Conservation (phyloP, 2,113 vertebrate genomes). For the Hemiscyllium ocellatum region DNA sequence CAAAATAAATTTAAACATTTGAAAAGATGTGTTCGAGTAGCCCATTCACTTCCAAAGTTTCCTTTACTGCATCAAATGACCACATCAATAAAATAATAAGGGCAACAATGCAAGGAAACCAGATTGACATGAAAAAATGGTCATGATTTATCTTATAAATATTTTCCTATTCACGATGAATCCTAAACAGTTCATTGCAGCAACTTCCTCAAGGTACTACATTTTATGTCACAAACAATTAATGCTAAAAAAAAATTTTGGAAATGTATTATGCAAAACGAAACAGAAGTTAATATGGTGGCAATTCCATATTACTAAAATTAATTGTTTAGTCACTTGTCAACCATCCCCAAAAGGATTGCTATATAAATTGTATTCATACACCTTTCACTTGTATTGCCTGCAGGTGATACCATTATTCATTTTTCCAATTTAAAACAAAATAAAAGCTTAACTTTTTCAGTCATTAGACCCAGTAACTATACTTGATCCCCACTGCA, state of each 20-base stretch:
- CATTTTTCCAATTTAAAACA: neutral
- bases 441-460: neutral
- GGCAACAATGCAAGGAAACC: neutral
- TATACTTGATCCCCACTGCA: neutral
- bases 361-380: neutral
- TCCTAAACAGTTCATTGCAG: neutral
- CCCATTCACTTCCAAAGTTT: neutral
- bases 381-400: neutral
- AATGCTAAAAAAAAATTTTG: neutral
- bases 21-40: neutral
- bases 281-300: neutral
- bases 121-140: neutral
- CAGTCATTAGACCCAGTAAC: neutral
- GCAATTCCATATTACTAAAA: neutral
- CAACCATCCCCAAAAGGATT: neutral
- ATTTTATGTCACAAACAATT: neutral
- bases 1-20: neutral
- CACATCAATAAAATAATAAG: neutral
- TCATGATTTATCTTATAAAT: neutral
- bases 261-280: neutral
- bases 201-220: neutral
- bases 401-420: neutral
- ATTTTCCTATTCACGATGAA: neutral
- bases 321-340: neutral
- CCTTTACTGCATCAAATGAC: neutral